Base-by-base conservation (phyloP, 1,140 invertebrate species). In the Delia radicum region DNA sequence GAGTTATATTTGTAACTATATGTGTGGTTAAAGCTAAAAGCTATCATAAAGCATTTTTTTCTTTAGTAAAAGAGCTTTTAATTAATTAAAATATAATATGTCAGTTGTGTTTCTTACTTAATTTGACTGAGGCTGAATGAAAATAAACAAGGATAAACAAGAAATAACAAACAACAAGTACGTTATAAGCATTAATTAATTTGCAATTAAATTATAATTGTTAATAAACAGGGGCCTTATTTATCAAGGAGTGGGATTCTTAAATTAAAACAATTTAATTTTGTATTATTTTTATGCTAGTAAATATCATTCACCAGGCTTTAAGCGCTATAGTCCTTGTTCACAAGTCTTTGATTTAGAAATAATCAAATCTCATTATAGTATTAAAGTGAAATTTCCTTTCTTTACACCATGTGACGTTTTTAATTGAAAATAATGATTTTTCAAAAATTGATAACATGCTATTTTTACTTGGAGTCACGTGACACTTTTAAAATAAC, bases 341-440 rank as follows among this genome's bases (percentile, higher is more conserved):
- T n/a, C n/a, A n/a, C n/a, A n/a, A n/a, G n/a, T n/a, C n/a, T n/a
- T n/a, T n/a, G n/a, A n/a, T n/a, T n/a, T n/a, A 42, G 10, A 3
- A 3, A 42, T n/a, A 42, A 10, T 3, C 37, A 55, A 55, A 55
- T 55, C 48, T 55, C 18, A 55, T 55, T 55, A 55, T 55, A 6
- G 48, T n/a, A 55, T 55, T 55, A 55, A 55, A 55, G 48, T 21
- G 10, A 55, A 55, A 8, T 55, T 18, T 15, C 1, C 12, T 15
- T 42, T 42, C n/a, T 13, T 10, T 42, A 42, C 37, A 42, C 37
- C 37, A 42, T 18, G 48, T 24, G 2, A 21, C n/a, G 24, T 55
- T 55, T 69, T 69, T 18, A 69, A 69, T 69, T 69, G 65, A 33
- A 28, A 69, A 69, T 69, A 33, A 69, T 69, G 65, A 69, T 69